Base-by-base conservation (phyloP, 2,797 vertebrate genomes). In the Malacoctenus gilli region DNA sequence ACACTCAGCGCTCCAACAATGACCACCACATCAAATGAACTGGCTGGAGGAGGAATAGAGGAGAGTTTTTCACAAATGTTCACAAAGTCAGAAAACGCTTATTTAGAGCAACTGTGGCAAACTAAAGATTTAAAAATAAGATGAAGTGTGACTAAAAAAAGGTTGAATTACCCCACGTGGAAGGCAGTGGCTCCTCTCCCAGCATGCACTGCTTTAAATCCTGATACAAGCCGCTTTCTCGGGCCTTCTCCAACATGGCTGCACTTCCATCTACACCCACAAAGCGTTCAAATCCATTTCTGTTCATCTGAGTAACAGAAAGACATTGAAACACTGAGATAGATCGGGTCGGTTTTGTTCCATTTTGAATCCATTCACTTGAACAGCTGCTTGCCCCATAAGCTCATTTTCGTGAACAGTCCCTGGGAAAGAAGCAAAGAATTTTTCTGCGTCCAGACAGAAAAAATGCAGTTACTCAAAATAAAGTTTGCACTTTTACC, bases 251-350 rank as follows among this genome's bases (percentile, higher is more conserved):
- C 76, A 98, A 76, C 97, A 98, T 98, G 6, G 37, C 75, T 8
- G 67, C 8, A 46, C 94, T 96, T 70, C 94, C 94, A 58, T 98
- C 95, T 37, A 95, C 62, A 11, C 96, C 95, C n/a, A 94, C 90
- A 79, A 97, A 88, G 53, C 74, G 76, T 55, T 50, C 8, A 80
- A 97, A 97, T 32, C 95, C 94, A 40, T 57, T 80, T 28, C 48
- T 82, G 68, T 91, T 93, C 68, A 97, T 82, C 95, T 98, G 80
- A 7, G 48, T 8, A 57, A 63, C 48, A 68, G 53, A 44, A 10
- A 56, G 6, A 54, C 2, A n/a, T 22, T 8, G 19, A 3, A 43
- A 7, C 11, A 18, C 7, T 28, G 25, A 28, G 5, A 28, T 5
- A 6, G 25, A 28, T 28, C 1, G 25, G 25, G 25, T 28, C 5